These are phyloP conservation scores for Dinoponera quadriceps DNA, from an alignment of 1,140 invertebrate species.

Conservation along the genomic window DNA sequence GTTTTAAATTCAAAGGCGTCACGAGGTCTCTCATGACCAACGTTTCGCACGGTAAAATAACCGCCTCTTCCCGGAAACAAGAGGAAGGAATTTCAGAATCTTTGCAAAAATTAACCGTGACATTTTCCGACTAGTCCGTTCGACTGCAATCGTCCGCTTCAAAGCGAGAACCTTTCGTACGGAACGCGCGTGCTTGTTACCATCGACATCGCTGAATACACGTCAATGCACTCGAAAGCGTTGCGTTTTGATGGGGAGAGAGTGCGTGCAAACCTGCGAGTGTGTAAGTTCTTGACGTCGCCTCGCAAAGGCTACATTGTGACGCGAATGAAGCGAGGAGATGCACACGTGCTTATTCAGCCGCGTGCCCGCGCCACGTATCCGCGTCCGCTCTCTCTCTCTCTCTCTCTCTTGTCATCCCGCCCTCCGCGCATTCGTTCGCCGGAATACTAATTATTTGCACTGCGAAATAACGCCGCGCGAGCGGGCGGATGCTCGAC, in stretches of 20 bases:
- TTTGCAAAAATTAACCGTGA: conserved; percentile 38
- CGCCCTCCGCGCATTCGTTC: neutral
- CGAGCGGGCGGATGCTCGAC: conserved; percentile 51
- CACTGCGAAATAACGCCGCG: conserved; percentile 46
- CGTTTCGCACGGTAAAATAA: neutral
- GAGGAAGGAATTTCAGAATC: too few species aligned
- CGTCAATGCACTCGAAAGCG: conserved; percentile 59
- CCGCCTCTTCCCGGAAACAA: neutral
- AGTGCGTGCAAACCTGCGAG: neutral
- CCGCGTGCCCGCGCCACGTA: neutral
- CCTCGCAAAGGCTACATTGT: conserved; percentile 37
- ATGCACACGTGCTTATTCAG: conserved; percentile 35
- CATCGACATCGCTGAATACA: conserved; percentile 52
- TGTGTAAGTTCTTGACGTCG: conserved; percentile 31
- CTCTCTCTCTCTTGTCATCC: neutral
- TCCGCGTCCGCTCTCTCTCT: neutral
- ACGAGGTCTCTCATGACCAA: too few species aligned
- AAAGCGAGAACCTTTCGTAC: conserved; percentile 20
- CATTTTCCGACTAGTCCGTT: conserved; percentile 29
- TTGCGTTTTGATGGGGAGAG: neutral
- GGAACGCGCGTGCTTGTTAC: conserved; percentile 48
- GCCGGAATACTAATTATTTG: conserved; percentile 71
- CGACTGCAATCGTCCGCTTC: conserved; percentile 35
- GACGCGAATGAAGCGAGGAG: conserved; percentile 35
- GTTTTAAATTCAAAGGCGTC: too few species aligned